phyloP scores from a whole-genome alignment of 2,113 vertebrate genomes.

The Hippocampus barbouri region DNA sequence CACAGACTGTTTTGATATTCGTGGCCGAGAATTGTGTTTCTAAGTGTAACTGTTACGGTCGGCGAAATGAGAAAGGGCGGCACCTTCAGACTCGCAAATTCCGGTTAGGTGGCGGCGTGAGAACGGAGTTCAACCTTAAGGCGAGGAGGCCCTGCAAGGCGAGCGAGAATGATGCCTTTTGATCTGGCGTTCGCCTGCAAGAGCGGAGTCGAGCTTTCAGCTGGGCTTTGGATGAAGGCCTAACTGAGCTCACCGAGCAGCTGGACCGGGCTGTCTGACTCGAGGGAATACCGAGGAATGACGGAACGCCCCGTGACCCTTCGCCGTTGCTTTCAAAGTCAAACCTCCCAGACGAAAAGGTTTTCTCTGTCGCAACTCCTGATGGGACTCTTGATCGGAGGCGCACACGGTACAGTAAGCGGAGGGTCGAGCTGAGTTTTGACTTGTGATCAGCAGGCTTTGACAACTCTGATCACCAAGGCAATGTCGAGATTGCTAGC shows the following conservation, averaged over 20 bases:
- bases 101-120: neutral
- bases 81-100: neutral
- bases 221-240: constrained; percentile 26
- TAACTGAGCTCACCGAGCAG: constrained; percentile 37
- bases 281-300: constrained; percentile 43
- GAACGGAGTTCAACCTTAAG: too few relatives aligned
- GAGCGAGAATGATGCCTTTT: neutral
- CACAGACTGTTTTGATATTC: too few relatives aligned
- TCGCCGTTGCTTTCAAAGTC: constrained; percentile 5
- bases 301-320: constrained; percentile 34
- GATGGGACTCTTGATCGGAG: neutral
- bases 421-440: neutral
- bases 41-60: too few relatives aligned
- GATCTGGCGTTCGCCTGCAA: neutral
- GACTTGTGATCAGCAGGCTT: neutral
- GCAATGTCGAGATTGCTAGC: neutral
- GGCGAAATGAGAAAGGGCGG: too few relatives aligned
- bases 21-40: too few relatives aligned
- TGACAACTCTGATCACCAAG: neutral
- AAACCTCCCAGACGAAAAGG: neutral
- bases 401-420: neutral
- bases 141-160: neutral
- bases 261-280: constrained; percentile 47
- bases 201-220: constrained; percentile 35
- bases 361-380: neutral